Base-by-base conservation (phyloP, 2,888 invertebrate species). In the Busseola fusca region DNA sequence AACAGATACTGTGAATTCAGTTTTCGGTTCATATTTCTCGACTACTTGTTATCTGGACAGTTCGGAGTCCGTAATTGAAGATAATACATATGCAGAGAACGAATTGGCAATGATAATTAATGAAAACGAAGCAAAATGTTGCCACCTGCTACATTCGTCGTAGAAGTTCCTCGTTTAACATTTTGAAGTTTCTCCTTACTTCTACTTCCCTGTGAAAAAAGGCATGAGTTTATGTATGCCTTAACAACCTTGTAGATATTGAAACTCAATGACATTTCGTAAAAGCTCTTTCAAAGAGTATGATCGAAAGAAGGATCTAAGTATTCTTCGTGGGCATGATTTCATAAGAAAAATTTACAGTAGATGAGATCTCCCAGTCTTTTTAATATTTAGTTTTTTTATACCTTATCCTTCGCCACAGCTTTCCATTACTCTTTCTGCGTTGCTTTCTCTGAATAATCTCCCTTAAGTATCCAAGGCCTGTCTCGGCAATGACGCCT, bases 1-100 rank as follows among this genome's bases (percentile, higher is more conserved):
- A 82, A 80, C 77, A 71, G 76, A 74, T 77, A 80, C 76, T 65
- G 50, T 69, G 76, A 76, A 84, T 82, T 58, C 52, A 40, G 48
- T 67, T 69, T 66, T 64, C 34, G 34, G 52, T 62, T 65, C 42
- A 77, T 69, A 69, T 69, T 79, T 78, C 56, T 25, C 18, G 34
- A 14, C 0, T 6, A 48, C 25, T 54, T 54, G 27, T 40, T 21
- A 45, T 66, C 1, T 56, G 25, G 1, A 16, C 34, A 12, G 27
- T 30, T 4, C 30, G 10, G 27, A 21, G 1, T 30, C 40, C 1
- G 40, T n/a, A 16, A 30, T n/a, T 21, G 30, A 52, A 21, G 0
- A 21, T 12, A 56, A 30, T 0, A 5, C 16, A 34, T 58, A 34
- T 34, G n/a, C 9, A 10, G n/a, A 42, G 21, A 27, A n/a, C 1